These are phyloP conservation scores for Saccopteryx leptura DNA, from an alignment of 2,113 vertebrate species.

Conservation along the genomic window DNA sequence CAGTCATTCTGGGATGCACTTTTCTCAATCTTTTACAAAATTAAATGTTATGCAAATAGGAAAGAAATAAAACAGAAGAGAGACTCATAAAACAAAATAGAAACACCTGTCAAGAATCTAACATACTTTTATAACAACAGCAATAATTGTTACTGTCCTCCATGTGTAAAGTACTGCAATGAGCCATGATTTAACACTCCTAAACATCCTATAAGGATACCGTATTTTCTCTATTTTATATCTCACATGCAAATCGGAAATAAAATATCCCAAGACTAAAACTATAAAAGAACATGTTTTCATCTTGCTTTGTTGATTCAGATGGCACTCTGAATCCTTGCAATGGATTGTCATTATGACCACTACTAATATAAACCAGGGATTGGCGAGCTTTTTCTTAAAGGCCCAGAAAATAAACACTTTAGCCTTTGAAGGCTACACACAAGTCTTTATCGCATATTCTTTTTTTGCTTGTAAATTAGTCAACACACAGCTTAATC, in stretches of 20 bases:
- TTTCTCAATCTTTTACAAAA: conserved; percentile 34
- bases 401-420: conserved; percentile 48
- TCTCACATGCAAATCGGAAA: conserved; percentile 51
- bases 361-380: conserved; percentile 41
- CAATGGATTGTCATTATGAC: background rate
- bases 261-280: conserved; percentile 17
- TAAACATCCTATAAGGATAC: background rate
- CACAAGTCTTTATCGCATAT: background rate
- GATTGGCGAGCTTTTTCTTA: background rate
- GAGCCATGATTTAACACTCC: background rate
- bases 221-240: conserved; percentile 13
- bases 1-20: background rate
- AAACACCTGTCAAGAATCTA: conserved; percentile 49
- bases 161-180: background rate
- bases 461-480: conserved; percentile 79
- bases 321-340: background rate
- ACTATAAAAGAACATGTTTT: conserved; percentile 56
- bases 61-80: conserved; percentile 36
- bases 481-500: conserved; percentile 85
- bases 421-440: conserved; percentile 4
- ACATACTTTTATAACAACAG: background rate
- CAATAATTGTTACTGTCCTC: background rate
- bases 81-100: conserved; percentile 48
- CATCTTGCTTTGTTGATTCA: conserved; percentile 44
- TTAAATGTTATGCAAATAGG: conserved; percentile 49